Conservation (phyloP, 2,113 vertebrate species). For the Mustela nigripes region DNA sequence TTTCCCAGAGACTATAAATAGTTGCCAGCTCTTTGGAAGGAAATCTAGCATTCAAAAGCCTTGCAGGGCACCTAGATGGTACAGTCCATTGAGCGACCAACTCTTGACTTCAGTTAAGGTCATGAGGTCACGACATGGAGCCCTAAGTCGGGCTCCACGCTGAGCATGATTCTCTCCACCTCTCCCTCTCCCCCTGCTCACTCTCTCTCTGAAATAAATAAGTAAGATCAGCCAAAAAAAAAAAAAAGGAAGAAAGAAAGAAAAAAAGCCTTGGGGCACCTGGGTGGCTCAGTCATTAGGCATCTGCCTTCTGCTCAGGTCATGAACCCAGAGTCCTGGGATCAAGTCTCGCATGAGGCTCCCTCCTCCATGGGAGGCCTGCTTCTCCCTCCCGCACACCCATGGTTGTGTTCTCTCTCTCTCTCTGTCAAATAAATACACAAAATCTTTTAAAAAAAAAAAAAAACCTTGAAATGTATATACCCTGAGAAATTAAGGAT, state of each 20-base stretch:
- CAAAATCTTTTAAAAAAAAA: not conserved
- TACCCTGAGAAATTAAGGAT: not conserved
- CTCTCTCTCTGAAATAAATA: not conserved
- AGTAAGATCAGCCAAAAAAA: not conserved
- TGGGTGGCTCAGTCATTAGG: too few relatives aligned
- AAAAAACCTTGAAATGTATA: not conserved
- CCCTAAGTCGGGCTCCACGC: too few relatives aligned
- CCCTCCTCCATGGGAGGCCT: too few relatives aligned
- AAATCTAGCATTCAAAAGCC: not conserved
- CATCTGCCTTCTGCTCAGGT: too few relatives aligned
- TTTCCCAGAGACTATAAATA: not conserved
- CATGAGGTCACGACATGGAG: not conserved
- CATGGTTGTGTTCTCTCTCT: too few relatives aligned
- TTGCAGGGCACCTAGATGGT: not conserved
- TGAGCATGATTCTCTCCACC: not conserved
- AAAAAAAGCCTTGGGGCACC: not conserved
- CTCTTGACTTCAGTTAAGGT: not conserved
- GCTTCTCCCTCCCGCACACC: too few relatives aligned
- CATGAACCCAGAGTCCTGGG: too few relatives aligned
- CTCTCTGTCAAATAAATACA: too few relatives aligned
- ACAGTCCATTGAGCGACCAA: not conserved
- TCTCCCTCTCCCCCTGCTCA: not conserved
- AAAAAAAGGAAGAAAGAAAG: too few relatives aligned
- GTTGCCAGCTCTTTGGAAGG: not conserved
- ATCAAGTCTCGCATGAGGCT: rapidly evolving